Percentiles rank a stretch among this genome's conserved stretches.
Evolutionary conservation across 1,140 invertebrate genomes (phyloP).

Genomic region (Heliconius himera): DNA sequence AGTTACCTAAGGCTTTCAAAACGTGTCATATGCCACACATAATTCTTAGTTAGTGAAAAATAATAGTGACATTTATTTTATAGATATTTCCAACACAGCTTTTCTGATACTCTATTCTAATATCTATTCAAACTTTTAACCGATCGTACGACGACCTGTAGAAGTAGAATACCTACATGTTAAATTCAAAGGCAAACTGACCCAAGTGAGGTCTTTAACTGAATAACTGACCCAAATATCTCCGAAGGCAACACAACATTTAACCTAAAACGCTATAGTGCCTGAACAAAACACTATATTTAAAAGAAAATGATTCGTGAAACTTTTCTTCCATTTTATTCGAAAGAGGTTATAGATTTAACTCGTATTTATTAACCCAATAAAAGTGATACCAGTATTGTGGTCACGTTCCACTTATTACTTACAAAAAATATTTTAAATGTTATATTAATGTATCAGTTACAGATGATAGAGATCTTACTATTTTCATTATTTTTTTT

Average conservation of each 20-base stretch:
- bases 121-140: not conserved
- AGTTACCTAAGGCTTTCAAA: no score
- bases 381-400: no score
- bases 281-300: constrained; percentile 42
- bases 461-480: no score
- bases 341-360: constrained; percentile 36
- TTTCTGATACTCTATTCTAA: not conserved
- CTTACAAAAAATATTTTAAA: no score
- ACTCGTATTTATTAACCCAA: constrained; percentile 27
- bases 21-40: no score
- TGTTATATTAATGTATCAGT: no score
- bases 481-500: no score
- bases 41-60: no score
- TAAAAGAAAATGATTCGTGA: constrained; percentile 44
- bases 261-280: constrained; percentile 27
- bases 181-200: constrained; percentile 5
- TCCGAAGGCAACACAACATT: constrained; percentile 7
- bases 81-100: no score
- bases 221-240: constrained; percentile 11
- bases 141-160: not conserved
- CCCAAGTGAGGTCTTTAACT: not conserved
- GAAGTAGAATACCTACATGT: not conserved
- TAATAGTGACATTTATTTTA: no score
- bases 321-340: constrained; percentile 43
- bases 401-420: no score